phyloP scores from a whole-genome alignment of 2,888 invertebrate genomes.

The Caradrina clavipalpis region DNA sequence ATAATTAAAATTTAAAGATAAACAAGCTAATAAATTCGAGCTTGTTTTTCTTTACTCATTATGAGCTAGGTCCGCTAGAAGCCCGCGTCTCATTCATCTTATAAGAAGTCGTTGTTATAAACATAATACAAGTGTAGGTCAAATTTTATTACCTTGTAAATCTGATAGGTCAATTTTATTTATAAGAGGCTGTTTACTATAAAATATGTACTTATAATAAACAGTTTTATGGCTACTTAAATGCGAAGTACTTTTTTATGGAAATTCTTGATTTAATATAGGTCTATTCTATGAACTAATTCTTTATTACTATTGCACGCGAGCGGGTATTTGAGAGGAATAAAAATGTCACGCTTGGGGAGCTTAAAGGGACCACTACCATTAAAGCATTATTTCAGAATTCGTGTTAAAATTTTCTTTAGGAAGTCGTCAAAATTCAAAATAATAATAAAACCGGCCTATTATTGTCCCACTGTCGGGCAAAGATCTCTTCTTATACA shows the following conservation, averaged over 20 bases:
- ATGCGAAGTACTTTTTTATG: slow-evolving; percentile 40
- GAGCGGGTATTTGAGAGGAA: neutral
- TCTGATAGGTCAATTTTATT: slow-evolving; percentile 35
- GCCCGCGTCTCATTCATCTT: neutral
- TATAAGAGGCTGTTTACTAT: slow-evolving; percentile 7
- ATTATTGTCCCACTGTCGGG: too few relatives aligned
- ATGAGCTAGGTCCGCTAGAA: too few relatives aligned
- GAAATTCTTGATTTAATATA: slow-evolving; percentile 35
- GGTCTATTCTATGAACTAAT: slow-evolving; percentile 1
- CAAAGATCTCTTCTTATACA: too few relatives aligned
- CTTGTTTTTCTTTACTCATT: neutral
- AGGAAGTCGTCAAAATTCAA: too few relatives aligned
- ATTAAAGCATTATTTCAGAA: neutral
- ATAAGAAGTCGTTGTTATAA: neutral
- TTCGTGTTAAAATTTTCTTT: too few relatives aligned
- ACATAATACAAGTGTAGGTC: slow-evolving; percentile 19
- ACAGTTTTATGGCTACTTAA: slow-evolving; percentile 41
- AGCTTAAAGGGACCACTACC: too few relatives aligned
- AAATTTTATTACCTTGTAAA: slow-evolving; percentile 36
- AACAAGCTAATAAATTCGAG: too few relatives aligned
- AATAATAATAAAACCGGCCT: too few relatives aligned
- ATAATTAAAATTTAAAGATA: too few relatives aligned
- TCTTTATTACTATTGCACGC: slow-evolving; percentile 6
- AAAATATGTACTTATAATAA: slow-evolving; percentile 34
- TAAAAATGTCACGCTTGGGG: too few relatives aligned